Conservation (phyloP, 2,888 invertebrate species). For the Netelia melanura region DNA sequence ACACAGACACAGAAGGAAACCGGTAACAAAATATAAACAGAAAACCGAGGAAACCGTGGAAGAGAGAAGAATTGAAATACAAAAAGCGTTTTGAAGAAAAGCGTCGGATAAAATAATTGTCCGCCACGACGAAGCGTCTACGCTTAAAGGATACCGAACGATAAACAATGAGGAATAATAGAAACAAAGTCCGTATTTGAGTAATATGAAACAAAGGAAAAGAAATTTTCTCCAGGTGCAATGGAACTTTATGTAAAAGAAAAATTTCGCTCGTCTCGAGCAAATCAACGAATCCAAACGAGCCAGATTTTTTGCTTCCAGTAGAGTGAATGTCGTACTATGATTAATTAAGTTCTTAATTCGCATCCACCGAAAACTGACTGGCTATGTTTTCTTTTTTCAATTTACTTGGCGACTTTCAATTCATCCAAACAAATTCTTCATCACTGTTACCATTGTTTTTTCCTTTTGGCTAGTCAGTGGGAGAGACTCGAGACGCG, state of each 20-base stretch:
- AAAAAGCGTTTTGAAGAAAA: not conserved
- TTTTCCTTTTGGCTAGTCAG: constrained; percentile 80
- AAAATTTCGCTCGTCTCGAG: constrained; percentile 29
- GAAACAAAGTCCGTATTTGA: constrained; percentile 23
- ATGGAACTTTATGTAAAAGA: constrained; percentile 26
- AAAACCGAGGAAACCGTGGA: not conserved
- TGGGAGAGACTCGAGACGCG: constrained; percentile 70
- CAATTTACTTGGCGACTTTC: not conserved
- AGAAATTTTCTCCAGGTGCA: constrained; percentile 16
- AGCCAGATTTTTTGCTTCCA: constrained; percentile 40
- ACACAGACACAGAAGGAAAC: constrained; percentile 4
- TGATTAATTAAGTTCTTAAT: constrained; percentile 15
- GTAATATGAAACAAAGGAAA: not conserved
- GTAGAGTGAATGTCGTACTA: constrained; percentile 12
- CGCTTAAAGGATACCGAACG: constrained; percentile 29
- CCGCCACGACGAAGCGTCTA: constrained; percentile 37
- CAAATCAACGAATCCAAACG: constrained; percentile 35
- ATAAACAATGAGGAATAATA: not conserved
- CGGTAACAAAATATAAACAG: not conserved
- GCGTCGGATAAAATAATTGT: constrained; percentile 28
- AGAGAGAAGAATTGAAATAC: constrained; percentile 25
- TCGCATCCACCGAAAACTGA: constrained; percentile 22
- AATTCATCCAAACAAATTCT: not conserved
- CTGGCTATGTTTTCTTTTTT: constrained; percentile 7
- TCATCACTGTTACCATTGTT: constrained; percentile 58